Evolutionary conservation across 1,140 invertebrate genomes (phyloP), one percentile per base, ranked within the genome.

Genomic region (Drosophila pectinifera): DNA sequence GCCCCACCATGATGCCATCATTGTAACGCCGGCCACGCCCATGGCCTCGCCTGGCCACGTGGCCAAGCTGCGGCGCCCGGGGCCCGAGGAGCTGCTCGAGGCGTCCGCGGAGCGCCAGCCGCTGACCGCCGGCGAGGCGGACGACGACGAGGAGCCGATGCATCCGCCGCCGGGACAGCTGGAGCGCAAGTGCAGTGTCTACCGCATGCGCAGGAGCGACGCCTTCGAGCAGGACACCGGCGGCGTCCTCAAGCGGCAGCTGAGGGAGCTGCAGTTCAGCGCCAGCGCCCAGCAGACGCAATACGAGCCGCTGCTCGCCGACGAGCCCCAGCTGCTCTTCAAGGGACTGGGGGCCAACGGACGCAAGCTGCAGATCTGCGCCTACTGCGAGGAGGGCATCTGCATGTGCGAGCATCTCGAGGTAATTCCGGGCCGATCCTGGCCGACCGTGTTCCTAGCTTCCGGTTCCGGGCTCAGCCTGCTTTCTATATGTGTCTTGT

Each of bases 1-100:
- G 55, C 70, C 81, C 55, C 81, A 78, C 48, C 91, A 90, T 73
- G 92, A 92, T 82, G 62, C 89, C 69, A 92, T 92, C 68, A 92
- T 92, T 82, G 79, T 92, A 70, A 92, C 91, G 68, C 92, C 92
- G 58, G 92, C 92, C 80, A 92, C 92, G 56, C 92, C 92, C 65
- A 90, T 92, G 80, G 84, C 92, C 68, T 92, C 92, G 64, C 92
- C 92, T 26, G 91, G 91, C 6, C 91, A 91, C 53, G 78, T 75
- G 43, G 72, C 57, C 34, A 91, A 91, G 56, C 68, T 80, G 56
- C 73, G 80, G 6, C 81, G 73, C 4, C 76, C 76, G 11, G 79
- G 59, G 31, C 72, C 34, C 57, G 83, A 85, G 18, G 83, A 75
- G 69, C 67, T 82, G 31, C 55, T 58, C 22, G 83, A 89, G 26